These are phyloP conservation scores for Penaeus indicus DNA, from an alignment of 1,140 invertebrate genomes.

Conservation along the genomic window DNA sequence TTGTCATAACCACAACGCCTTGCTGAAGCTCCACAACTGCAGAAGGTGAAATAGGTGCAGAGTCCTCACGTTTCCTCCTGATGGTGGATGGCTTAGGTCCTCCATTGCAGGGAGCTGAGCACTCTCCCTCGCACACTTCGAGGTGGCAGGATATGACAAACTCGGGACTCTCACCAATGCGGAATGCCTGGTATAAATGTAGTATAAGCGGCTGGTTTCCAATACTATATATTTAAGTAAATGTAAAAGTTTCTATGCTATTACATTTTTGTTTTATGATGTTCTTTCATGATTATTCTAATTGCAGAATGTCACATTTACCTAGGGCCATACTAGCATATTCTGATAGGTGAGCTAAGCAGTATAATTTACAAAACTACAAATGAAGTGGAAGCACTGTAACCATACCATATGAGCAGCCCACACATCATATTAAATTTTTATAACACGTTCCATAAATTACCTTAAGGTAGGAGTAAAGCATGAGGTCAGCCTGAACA, in stretches of 20 bases:
- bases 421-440: not conserved
- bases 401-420: too few species aligned
- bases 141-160: slow-evolving; percentile 60
- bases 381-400: too few species aligned
- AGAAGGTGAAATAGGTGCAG: slow-evolving; percentile 4
- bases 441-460: not conserved
- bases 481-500: slow-evolving; percentile 62
- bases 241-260: not conserved
- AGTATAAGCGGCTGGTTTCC: too few species aligned
- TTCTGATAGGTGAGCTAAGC: too few species aligned
- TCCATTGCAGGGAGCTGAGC: slow-evolving; percentile 41
- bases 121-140: slow-evolving; percentile 56
- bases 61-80: not conserved
- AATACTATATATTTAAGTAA: not conserved
- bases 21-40: slow-evolving; percentile 26
- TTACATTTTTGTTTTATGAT: not conserved
- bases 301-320: too few species aligned
- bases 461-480: slow-evolving; percentile 65
- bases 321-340: too few species aligned
- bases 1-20: slow-evolving; percentile 37
- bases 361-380: not conserved
- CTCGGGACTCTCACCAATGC: slow-evolving; percentile 53
- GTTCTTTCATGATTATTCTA: too few species aligned
- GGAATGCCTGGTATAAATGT: slow-evolving; percentile 48
- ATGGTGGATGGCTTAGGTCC: slow-evolving; percentile 6